A percentile compares a stretch with the other conserved stretches of the same genome.
These are phyloP conservation scores for Porites divaricata DNA, from an alignment of 92 coral and sea anemone species.

Conservation along the genomic window DNA sequence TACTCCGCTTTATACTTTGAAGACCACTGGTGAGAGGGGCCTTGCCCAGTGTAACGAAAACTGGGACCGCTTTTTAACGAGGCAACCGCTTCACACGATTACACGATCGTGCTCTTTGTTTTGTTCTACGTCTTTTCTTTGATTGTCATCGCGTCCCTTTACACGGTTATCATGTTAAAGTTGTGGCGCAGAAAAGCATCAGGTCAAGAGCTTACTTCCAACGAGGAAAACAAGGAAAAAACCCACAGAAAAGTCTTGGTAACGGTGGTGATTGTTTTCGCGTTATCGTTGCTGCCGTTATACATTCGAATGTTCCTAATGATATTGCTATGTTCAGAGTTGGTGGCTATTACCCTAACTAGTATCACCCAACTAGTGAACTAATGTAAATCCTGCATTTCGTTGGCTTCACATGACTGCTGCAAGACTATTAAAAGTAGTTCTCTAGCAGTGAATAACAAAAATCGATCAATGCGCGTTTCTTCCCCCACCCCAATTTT, in stretches of 20 bases:
- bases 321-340: too few species aligned
- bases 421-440: too few species aligned
- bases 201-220: conserved; percentile 68
- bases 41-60: conserved; percentile 46
- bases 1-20: conserved; percentile 63
- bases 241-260: conserved; percentile 86
- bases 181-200: conserved; percentile 88
- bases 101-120: conserved; percentile 69
- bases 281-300: conserved; percentile 82
- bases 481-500: too few species aligned
- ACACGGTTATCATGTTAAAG: conserved; percentile 68
- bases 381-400: too few species aligned
- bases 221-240: conserved; percentile 70
- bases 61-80: conserved; percentile 54
- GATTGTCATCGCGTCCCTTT: conserved; percentile 56
- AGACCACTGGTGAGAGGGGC: background rate
- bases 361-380: too few species aligned
- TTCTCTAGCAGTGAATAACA: too few species aligned
- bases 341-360: too few species aligned
- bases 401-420: too few species aligned
- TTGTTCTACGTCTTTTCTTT: conserved; percentile 73
- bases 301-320: conserved; percentile 69
- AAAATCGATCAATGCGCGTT: too few species aligned
- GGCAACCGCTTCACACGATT: conserved; percentile 47
- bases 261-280: conserved; percentile 76